Evolutionary conservation across 2,797 vertebrate genomes (phyloP), one percentile per base, ranked within the genome.

Genomic region (Sandelia bainsii): DNA sequence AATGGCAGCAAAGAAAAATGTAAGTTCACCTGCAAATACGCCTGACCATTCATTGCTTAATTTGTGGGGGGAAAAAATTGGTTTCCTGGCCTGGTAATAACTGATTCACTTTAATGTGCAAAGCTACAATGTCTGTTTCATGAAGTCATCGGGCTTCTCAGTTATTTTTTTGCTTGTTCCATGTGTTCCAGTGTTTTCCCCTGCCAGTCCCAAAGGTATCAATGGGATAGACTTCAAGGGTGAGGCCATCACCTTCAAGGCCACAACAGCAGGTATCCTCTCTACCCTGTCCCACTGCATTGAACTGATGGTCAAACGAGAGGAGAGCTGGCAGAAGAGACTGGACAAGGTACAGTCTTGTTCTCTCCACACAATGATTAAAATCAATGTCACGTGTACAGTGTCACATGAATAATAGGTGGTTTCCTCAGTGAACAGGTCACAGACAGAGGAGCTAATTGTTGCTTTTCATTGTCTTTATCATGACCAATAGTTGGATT

Each of bases 171-270:
- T 45, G 42, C 6, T 3, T 73, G n/a, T 62, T 22, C 57, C 82
- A 95, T 2, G 8, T 73, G n/a, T 62, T 22, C 57, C 82, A 95
- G 94, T 94, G 72, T 98, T 96, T 89, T 88, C 95, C 0, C 91
- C 95, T 62, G 94, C 95, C 75, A 95, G 93, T 83, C 95, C 96
- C 23, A 98, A 96, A 95, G 95, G 93, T 69, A 95, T 96, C 73
- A 97, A 96, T 79, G 97, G 97, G 49, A 98, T 99, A 84, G 97
- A 99, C 91, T 99, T 99, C 84, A 99, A 99, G 93, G 98, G 98
- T 1, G 98, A 99, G 92, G 98, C 98, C 62, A 98, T 99, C 93
- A 99, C 98, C 69, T 99, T 99, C 88, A 99, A 99, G 91, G 97
- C 97, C 82, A 99, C 98, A 54, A 99, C 98, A 61, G 97, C 97